Percentiles rank a stretch among this genome's conserved stretches.
These are phyloP conservation scores for Agrochola lota DNA, from an alignment of 2,888 invertebrate genomes.

Conservation along the genomic window DNA sequence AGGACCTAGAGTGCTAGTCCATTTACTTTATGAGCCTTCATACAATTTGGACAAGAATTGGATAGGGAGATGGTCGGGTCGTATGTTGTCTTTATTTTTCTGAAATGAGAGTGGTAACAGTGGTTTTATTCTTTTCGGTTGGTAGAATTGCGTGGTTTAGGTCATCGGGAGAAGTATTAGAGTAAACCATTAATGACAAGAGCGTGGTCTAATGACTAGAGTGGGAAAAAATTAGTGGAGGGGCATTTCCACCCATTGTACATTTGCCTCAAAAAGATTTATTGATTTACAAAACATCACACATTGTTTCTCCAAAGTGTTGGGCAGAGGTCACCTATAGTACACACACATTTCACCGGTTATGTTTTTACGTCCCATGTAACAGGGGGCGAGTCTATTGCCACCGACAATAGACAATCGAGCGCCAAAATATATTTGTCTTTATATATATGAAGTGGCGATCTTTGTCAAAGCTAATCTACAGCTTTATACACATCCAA, in stretches of 20 bases:
- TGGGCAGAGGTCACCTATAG: too few relatives aligned
- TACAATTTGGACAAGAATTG: slow-evolving; percentile 40
- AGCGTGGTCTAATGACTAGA: neutral
- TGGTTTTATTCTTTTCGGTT: neutral
- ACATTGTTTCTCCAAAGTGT: too few relatives aligned
- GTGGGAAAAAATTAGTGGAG: neutral
- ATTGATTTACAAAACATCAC: too few relatives aligned
- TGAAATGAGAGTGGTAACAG: slow-evolving; percentile 10
- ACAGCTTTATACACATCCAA: too few relatives aligned
- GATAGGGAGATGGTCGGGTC: slow-evolving; percentile 9
- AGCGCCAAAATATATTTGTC: too few relatives aligned
- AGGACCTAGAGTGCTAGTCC: slow-evolving; percentile 30
- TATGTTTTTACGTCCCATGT: too few relatives aligned
- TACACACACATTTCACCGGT: too few relatives aligned
- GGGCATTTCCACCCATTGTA: neutral
- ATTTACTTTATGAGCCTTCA: slow-evolving; percentile 54
- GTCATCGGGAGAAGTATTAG: neutral
- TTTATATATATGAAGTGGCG: too few relatives aligned
- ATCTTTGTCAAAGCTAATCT: too few relatives aligned
- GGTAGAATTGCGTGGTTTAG: slow-evolving; percentile 4
- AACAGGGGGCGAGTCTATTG: too few relatives aligned
- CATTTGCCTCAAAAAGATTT: neutral
- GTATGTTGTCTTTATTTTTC: slow-evolving; percentile 8
- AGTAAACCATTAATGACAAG: neutral
- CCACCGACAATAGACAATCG: too few relatives aligned